Percentiles rank a stretch among this genome's conserved stretches.
Conservation (phyloP, 2,113 vertebrate species). For the Daubentonia madagascariensis region DNA sequence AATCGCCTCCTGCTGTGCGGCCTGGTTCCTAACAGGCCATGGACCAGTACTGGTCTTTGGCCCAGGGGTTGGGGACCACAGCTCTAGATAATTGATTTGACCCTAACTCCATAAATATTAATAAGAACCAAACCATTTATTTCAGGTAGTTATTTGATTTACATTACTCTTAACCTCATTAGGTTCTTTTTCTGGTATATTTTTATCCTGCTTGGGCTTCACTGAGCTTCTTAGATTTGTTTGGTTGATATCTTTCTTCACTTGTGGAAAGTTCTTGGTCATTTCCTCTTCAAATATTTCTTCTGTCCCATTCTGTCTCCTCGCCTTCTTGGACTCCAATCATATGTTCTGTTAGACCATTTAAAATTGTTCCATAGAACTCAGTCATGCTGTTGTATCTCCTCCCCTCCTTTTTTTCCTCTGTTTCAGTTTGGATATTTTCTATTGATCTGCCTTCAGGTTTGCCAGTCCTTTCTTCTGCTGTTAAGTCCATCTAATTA, state of each 20-base stretch:
- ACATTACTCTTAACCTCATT: not conserved
- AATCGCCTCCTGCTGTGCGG: no score
- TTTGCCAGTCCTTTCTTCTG: not conserved
- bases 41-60: no score
- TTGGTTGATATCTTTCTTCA: not conserved
- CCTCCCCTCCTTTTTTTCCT: not conserved
- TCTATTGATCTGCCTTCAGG: not conserved
- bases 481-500: not conserved
- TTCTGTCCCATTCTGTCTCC: not conserved
- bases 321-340: not conserved
- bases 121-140: not conserved
- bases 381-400: not conserved
- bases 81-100: not conserved
- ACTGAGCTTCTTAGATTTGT: not conserved
- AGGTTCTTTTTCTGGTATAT: not conserved
- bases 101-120: not conserved
- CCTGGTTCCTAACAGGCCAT: no score
- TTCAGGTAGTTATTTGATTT: not conserved
- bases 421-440: not conserved
- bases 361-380: not conserved
- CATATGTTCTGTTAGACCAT: not conserved
- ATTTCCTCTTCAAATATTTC: constrained; percentile 14
- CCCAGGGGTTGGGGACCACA: no score
- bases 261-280: not conserved
- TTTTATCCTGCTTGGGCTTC: not conserved